Evolutionary conservation across 2,888 invertebrate genomes (phyloP).

Genomic region (Galerucella calmariensis): DNA sequence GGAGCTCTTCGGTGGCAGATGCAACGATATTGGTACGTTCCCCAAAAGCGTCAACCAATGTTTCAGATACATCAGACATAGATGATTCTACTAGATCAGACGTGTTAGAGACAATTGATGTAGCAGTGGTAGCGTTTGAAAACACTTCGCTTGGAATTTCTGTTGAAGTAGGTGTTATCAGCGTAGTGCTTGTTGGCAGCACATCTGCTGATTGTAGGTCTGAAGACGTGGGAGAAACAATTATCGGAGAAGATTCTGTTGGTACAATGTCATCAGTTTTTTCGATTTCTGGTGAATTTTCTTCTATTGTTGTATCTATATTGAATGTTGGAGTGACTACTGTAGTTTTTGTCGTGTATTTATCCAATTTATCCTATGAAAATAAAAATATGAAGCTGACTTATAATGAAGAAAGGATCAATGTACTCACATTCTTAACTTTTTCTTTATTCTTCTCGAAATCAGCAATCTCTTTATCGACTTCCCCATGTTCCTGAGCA

Average conservation of each 20-base stretch:
- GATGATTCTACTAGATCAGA: slow-evolving; percentile 61
- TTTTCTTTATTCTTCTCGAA: slow-evolving; percentile 64
- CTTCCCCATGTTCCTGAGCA: slow-evolving; percentile 46
- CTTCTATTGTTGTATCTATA: slow-evolving; percentile 35
- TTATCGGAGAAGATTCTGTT: background rate
- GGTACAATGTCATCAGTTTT: slow-evolving; percentile 10
- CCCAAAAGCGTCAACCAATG: slow-evolving; percentile 50
- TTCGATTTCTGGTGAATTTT: slow-evolving; percentile 16
- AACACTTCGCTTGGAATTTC: background rate
- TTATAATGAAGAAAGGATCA: background rate
- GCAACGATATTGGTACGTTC: slow-evolving; percentile 50
- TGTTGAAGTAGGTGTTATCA: background rate
- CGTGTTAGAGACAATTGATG: background rate
- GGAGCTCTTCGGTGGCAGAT: slow-evolving; percentile 65
- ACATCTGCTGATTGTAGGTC: background rate
- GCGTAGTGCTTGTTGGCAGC: slow-evolving; percentile 27
- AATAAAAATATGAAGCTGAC: background rate
- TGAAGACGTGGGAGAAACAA: background rate
- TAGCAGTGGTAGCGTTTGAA: background rate
- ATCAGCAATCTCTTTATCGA: slow-evolving; percentile 53
- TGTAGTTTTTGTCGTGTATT: slow-evolving; percentile 51
- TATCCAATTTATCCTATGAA: slow-evolving; percentile 56
- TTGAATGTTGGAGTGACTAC: slow-evolving; percentile 51
- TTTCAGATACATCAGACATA: slow-evolving; percentile 61
- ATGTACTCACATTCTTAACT: slow-evolving; percentile 51